A percentile compares a stretch with the other conserved stretches of the same genome.
phyloP scores from a whole-genome alignment of 53 echinoderm and acorn worm species.

The Stichopus horrens region DNA sequence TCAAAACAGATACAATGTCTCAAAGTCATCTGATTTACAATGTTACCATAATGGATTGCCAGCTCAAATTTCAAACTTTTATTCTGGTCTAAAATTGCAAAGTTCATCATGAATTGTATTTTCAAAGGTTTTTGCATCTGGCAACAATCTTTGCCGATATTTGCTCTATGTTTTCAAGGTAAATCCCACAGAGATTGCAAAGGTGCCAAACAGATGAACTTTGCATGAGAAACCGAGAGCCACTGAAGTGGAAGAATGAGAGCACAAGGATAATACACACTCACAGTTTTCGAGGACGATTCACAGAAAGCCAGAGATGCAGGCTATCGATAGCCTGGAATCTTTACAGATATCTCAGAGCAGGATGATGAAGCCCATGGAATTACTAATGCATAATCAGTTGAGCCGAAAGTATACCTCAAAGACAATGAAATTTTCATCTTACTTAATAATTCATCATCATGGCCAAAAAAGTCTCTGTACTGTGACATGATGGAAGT shows the following conservation, averaged over 20 bases:
- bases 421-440: not conserved
- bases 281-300: not conserved
- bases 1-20: too few species aligned
- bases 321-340: not conserved
- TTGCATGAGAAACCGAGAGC: not conserved
- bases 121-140: too few species aligned
- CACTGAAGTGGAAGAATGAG: not conserved
- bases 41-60: too few species aligned
- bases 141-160: too few species aligned
- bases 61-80: too few species aligned
- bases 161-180: not conserved
- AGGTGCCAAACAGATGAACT: not conserved
- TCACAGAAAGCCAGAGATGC: not conserved
- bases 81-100: too few species aligned
- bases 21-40: too few species aligned
- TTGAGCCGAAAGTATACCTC: not conserved
- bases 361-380: not conserved
- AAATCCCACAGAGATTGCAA: not conserved
- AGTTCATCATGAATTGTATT: too few species aligned
- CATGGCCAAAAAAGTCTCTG: not conserved
- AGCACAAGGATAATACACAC: not conserved
- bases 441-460: not conserved
- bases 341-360: not conserved
- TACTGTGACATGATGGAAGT: not conserved
- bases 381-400: not conserved